Base-by-base conservation (phyloP, 2,797 vertebrate species). In the Emys orbicularis region DNA sequence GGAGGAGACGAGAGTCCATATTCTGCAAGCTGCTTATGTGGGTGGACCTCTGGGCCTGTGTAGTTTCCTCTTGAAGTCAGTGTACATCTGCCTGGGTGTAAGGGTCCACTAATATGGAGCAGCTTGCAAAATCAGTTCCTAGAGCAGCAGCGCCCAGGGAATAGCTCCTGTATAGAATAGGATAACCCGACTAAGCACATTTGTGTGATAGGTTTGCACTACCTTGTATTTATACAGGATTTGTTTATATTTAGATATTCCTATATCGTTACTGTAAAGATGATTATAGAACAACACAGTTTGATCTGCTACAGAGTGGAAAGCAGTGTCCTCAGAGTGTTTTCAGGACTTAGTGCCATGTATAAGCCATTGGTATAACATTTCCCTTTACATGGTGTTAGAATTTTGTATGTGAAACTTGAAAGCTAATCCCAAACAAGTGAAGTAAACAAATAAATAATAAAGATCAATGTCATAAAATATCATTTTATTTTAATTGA, bases 401-500 rank as follows among this genome's bases (percentile, higher is more conserved):
- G 86, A 84, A 37, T n/a, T 5, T 0, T 77, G 2, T 34, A 47
- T 31, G 13, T 37, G 12, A 93, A 84, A 2, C 1, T 49, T 37
- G 68, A 47, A 68, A 89, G 41, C 27, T 72, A 65, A 80, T 79
- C 86, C 83, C 68, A 61, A 76, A 18, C 29, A 89, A 19, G 18
- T 34, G 19, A 92, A 93, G 8, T 21, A n/a, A 96, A 29, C 3
- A 87, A 96, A 91, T 47, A 83, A 94, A 77, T 18, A 7, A 52
- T 54, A 61, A 93, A 85, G 34, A 76, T 86, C 34, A 88, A 3
- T 90, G 57, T 57, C 59, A 92, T 91, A 89, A 92, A 93, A 72
- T 53, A 9, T 0, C 5, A 52, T 81, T 92, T 92, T 52, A 52
- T 91, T 94, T 93, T 88, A 95, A 95, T 94, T 93, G 15, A 90